phyloP scores from a whole-genome alignment of 1,140 invertebrate genomes.

The Dufourea novaeangliae region DNA sequence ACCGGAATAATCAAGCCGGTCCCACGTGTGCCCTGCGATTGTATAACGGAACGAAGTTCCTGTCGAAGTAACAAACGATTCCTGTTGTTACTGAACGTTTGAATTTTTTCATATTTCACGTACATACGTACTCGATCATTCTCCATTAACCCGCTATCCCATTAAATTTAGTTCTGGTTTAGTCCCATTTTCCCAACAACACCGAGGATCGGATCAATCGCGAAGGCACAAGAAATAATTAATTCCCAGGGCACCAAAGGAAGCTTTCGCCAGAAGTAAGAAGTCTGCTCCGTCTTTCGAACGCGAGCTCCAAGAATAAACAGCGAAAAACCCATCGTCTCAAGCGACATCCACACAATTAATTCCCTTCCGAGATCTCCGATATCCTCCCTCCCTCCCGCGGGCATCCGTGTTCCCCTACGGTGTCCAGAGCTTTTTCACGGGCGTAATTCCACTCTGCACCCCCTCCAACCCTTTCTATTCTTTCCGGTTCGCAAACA shows the following conservation, averaged over 20 bases:
- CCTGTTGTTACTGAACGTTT: too few species aligned
- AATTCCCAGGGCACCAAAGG: background rate
- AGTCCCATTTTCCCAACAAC: constrained; percentile 24
- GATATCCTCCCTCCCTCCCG: background rate
- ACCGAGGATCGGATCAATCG: constrained; percentile 1
- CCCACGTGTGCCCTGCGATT: constrained; percentile 42
- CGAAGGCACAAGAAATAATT: constrained; percentile 17
- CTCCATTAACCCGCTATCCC: too few species aligned
- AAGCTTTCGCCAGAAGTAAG: constrained; percentile 2
- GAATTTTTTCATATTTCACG: background rate
- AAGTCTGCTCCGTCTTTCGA: background rate
- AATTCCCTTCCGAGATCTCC: constrained; percentile 35
- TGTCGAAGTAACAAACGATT: background rate
- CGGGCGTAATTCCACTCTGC: background rate
- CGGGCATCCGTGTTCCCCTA: constrained; percentile 13
- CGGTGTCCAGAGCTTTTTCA: constrained; percentile 2
- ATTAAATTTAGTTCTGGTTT: too few species aligned
- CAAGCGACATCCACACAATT: constrained; percentile 39
- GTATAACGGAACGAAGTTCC: background rate
- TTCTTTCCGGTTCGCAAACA: constrained; percentile 55
- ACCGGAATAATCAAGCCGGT: constrained; percentile 57
- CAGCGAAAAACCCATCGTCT: background rate
- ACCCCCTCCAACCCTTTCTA: constrained; percentile 1
- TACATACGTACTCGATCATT: too few species aligned
- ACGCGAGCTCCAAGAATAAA: constrained; percentile 15